Evolutionary conservation across 2,888 invertebrate species (phyloP).

Genomic region (Drosophila siamana): DNA sequence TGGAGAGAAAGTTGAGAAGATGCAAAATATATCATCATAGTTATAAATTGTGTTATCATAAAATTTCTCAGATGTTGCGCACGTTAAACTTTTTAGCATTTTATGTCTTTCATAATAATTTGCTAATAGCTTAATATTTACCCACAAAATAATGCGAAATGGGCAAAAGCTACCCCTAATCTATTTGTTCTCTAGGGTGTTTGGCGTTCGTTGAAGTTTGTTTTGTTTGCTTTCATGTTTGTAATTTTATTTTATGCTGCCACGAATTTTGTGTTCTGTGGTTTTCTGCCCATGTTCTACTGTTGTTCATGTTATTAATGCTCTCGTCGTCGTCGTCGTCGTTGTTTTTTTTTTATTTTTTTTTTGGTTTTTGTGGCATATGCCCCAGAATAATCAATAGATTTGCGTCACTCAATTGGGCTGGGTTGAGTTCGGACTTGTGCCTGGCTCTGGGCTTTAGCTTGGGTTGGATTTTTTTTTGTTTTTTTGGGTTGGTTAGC

Average conservation of each 20-base stretch:
- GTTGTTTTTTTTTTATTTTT: too few species aligned
- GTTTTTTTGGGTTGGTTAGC: constrained; percentile 7
- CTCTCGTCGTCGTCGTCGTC: constrained; percentile 29
- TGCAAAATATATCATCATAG: too few species aligned
- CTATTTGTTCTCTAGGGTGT: constrained; percentile 11
- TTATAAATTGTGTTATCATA: too few species aligned
- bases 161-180: neutral
- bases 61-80: too few species aligned
- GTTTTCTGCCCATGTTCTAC: constrained; percentile 28
- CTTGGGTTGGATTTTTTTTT: constrained; percentile 22
- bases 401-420: constrained; percentile 72
- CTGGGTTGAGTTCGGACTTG: constrained; percentile 4
- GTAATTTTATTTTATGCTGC: constrained; percentile 38
- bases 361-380: constrained; percentile 60
- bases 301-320: constrained; percentile 35
- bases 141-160: too few species aligned
- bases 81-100: too few species aligned
- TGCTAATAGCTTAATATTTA: too few species aligned
- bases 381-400: constrained; percentile 71
- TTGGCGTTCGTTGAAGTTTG: neutral
- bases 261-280: constrained; percentile 29
- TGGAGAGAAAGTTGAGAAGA: too few species aligned
- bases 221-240: neutral
- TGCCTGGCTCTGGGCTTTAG: neutral
- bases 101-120: too few species aligned